These are phyloP conservation scores for Lithophane semibrunnea DNA, from an alignment of 2,888 invertebrate species.

Conservation along the genomic window DNA sequence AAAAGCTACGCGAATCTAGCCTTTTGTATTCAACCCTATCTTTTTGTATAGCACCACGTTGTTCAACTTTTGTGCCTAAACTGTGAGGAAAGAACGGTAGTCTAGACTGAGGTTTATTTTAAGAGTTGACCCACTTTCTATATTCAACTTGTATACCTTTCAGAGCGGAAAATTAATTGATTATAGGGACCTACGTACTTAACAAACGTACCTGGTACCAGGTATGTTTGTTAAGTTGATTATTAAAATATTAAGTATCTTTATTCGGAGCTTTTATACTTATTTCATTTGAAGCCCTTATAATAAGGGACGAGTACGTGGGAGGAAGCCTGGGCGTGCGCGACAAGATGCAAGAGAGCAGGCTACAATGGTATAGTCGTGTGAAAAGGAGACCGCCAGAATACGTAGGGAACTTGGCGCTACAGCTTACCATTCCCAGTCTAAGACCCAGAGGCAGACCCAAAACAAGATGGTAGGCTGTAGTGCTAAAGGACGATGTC, in stretches of 20 bases:
- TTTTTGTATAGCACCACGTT: conserved; percentile 4
- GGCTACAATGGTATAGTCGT: no score
- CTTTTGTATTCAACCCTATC: conserved; percentile 19
- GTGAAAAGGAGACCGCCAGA: no score
- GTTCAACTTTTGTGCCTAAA: conserved; percentile 7
- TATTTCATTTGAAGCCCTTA: neutral
- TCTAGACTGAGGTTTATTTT: conserved; percentile 58
- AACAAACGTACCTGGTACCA: no score
- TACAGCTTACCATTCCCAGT: no score
- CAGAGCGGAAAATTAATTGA: conserved; percentile 2
- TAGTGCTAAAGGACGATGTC: no score
- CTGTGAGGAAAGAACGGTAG: conserved; percentile 9
- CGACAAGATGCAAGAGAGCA: no score
- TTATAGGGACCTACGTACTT: neutral
- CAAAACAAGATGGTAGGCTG: no score
- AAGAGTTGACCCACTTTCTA: conserved; percentile 44
- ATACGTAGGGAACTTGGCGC: no score
- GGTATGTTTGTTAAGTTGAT: neutral
- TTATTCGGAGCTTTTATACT: neutral
- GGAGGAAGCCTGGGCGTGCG: no score
- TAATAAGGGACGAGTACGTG: neutral
- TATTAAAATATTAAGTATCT: neutral
- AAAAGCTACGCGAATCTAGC: conserved; percentile 1
- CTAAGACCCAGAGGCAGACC: no score
- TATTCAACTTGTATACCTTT: conserved; percentile 9